A percentile compares a stretch with the other conserved stretches of the same genome.
Conservation (phyloP, 2,797 vertebrate species). For the Manis pentadactyla region DNA sequence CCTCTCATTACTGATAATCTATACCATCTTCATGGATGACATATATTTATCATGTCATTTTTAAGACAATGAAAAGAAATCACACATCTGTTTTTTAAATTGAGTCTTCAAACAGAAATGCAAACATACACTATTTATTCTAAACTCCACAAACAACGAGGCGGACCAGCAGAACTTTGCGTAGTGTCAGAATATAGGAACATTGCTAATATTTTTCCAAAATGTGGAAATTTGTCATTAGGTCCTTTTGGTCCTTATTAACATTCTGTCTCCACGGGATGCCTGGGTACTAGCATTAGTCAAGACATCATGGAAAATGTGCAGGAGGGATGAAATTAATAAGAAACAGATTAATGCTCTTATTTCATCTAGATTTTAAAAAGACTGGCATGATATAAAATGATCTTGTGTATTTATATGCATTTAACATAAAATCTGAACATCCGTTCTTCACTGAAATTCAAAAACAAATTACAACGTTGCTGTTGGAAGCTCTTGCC, state of each 20-base stretch:
- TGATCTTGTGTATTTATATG: neutral
- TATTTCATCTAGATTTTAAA: neutral
- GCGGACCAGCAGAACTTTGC: too few relatives aligned
- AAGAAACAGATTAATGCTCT: neutral
- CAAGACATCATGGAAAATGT: neutral
- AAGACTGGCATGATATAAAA: neutral
- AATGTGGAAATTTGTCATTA: neutral
- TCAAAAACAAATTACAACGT: neutral
- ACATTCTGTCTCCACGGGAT: neutral
- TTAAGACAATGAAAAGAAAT: neutral
- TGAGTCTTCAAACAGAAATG: neutral
- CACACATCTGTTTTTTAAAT: neutral
- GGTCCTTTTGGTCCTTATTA: neutral
- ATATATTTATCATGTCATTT: neutral
- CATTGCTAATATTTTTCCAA: neutral
- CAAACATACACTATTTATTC: neutral
- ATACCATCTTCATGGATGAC: neutral
- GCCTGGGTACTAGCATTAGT: neutral
- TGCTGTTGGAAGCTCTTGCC: neutral
- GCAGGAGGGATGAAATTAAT: neutral
- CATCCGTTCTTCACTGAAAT: slow-evolving; percentile 8
- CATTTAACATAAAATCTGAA: neutral
- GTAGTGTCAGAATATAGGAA: neutral
- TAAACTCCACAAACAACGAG: neutral
- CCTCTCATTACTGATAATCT: neutral